These are phyloP conservation scores for Pristionchus fissidentatus DNA, from an alignment of 2,888 invertebrate species.

Conservation along the genomic window DNA sequence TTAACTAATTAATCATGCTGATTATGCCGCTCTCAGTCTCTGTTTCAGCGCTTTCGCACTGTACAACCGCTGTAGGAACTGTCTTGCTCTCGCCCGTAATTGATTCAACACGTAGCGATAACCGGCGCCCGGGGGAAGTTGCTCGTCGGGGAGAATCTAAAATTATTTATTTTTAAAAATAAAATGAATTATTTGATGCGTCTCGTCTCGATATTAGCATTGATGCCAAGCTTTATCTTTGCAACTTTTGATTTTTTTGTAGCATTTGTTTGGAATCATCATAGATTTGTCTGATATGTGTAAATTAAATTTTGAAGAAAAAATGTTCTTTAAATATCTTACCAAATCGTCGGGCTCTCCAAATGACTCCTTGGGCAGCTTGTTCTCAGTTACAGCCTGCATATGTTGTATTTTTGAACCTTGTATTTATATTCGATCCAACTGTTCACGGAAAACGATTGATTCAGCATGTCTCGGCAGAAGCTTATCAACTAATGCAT, in stretches of 20 bases:
- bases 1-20: not conserved
- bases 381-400: conserved; percentile 12
- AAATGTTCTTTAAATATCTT: too few relatives aligned
- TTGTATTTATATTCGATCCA: too few relatives aligned
- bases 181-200: not conserved
- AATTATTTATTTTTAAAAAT: not conserved
- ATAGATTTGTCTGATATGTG: not conserved
- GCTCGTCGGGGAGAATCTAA: conserved; percentile 5
- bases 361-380: conserved; percentile 11
- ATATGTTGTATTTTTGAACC: too few relatives aligned
- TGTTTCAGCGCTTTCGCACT: not conserved
- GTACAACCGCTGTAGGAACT: conserved; percentile 28
- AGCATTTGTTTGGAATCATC: not conserved
- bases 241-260: not conserved
- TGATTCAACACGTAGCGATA: not conserved
- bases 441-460: too few relatives aligned
- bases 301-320: not conserved
- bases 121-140: conserved; percentile 34
- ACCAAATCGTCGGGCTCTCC: conserved; percentile 15
- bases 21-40: not conserved
- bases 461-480: too few relatives aligned
- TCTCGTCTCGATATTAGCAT: not conserved
- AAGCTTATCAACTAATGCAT: too few relatives aligned
- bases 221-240: not conserved
- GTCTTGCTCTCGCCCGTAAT: not conserved